Evolutionary conservation across 2,888 invertebrate species (phyloP), one percentile per base, ranked within the genome.

Genomic region (Ypsolopha sequella): DNA sequence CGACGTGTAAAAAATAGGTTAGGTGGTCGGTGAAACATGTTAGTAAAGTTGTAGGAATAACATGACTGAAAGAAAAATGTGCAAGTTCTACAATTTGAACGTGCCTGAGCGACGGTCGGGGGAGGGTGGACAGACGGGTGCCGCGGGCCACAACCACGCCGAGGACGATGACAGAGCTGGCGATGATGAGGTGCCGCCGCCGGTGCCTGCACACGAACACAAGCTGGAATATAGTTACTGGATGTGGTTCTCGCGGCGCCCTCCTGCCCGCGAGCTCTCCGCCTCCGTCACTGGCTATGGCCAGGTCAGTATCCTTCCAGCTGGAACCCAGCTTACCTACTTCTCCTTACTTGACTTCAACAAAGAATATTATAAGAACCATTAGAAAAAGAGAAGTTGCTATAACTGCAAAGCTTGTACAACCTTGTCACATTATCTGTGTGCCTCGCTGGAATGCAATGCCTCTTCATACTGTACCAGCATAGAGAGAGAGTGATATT

Each of bases 141-240:
- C 66, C 51, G 60, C 66, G 54, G 35, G n/a, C 2, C 77, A 76
- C 52, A 79, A 82, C 64, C 76, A 80, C 57, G 73, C 66, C 48
- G 81, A 84, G 34, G 84, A 84, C 33, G 82, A 85, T n/a, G 78
- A 78, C 4, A 68, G 80, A 56, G 72, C 70, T 53, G 58, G 66
- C 24, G 81, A 82, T 7, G 80, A 81, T 47, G 70, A 76, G 47
- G 58, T 68, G 54, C 71, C 80, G 52, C 82, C 80, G 36, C 69
- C 70, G 55, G 93, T 95, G 70, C 93, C 92, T 54, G 91, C 93
- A 56, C 92, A 93, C 60, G 96, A 98, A 81, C 97, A 98, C 79
- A 93, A 93, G 76, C 88, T 98, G 65, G 97, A 98, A 79, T 96
- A 95, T 85, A 92, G 93, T 59, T 98, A 98, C 79, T 96, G 96